Evolutionary conservation across 2,113 vertebrate species (phyloP).

Genomic region (Gobio gobio): DNA sequence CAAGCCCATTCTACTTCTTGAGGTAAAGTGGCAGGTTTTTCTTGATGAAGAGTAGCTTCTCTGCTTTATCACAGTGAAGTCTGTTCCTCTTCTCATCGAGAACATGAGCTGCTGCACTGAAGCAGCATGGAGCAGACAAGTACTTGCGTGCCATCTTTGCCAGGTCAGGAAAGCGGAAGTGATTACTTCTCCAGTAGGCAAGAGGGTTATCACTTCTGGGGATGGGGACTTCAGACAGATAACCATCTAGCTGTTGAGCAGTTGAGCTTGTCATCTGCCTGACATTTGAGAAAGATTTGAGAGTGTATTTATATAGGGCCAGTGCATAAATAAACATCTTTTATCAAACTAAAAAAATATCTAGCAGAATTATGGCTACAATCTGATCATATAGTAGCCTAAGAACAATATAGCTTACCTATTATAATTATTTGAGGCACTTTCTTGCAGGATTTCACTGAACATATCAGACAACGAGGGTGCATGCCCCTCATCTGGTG

Average conservation of each 20-base stretch:
- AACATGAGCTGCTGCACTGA: slow-evolving; percentile 48
- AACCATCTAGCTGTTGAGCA: slow-evolving; percentile 34
- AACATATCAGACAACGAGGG: too few relatives aligned
- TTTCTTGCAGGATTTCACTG: too few relatives aligned
- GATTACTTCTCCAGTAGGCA: slow-evolving; percentile 54
- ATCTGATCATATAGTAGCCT: too few relatives aligned
- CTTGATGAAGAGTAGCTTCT: slow-evolving; percentile 44
- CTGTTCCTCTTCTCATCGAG: slow-evolving; percentile 47
- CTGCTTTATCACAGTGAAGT: slow-evolving; percentile 43
- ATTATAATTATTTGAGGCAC: too few relatives aligned
- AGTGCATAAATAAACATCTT: too few relatives aligned
- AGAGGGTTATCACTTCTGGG: slow-evolving; percentile 32
- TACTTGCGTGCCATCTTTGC: slow-evolving; percentile 29
- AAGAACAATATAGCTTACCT: too few relatives aligned
- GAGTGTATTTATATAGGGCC: too few relatives aligned
- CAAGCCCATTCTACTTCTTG: too few relatives aligned
- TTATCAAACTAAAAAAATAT: too few relatives aligned
- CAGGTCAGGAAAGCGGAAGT: slow-evolving; percentile 23
- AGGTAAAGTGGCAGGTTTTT: too few relatives aligned
- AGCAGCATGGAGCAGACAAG: slow-evolving; percentile 40
- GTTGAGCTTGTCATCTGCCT: slow-evolving; percentile 23
- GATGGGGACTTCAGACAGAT: slow-evolving; percentile 26
- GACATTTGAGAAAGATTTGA: neutral
- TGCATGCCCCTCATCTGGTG: too few relatives aligned
- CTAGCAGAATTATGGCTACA: too few relatives aligned